Base-by-base conservation (phyloP, 1,140 invertebrate genomes). In the Drosophila orosa region DNA sequence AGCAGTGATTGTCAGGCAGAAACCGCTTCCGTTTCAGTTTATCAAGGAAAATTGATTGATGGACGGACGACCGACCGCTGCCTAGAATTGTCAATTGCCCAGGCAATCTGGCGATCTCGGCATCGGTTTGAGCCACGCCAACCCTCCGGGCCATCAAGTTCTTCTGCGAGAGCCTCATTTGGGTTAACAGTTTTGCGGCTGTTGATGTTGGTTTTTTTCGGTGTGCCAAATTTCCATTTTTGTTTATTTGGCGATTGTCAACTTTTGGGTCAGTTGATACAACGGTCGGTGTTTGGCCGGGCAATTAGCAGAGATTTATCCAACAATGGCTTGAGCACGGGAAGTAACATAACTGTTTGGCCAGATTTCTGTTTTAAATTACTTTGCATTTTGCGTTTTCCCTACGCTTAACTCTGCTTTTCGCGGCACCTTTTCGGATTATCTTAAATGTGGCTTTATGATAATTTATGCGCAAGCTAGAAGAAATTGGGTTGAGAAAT, bases 11-110 rank as follows among this genome's bases (percentile, higher is more conserved):
- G 83, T 72, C 67, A 82, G 47, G 76, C 71, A 66, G 80, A 59
- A 83, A 89, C 84, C 84, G 85, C 84, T 89, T 89, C 84, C 84
- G 84, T 80, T 86, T 87, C 76, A 74, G 72, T 87, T 89, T 84
- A 89, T 80, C 67, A 68, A 89, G 56, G 80, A 89, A 71, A 89
- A 89, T 78, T 83, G 68, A 84, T 89, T 84, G 77, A 69, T 57
- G 56, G 57, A 47, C 55, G 22, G 42, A 45, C 37, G 72, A 63
- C 44, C 50, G 57, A 58, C 40, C 39, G 57, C 45, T 33, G 73
- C 63, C 50, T 17, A 61, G 57, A 74, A 56, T 74, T 62, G 50
- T 71, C 74, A 77, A 77, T 78, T 55, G 73, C 19, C 33, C 12
- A 25, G 44, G 52, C 42, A 24, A 78, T 59, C 75, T 77, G 24